These are phyloP conservation scores for Atopsyche davidsoni DNA, from an alignment of 1,140 invertebrate genomes.

Conservation along the genomic window DNA sequence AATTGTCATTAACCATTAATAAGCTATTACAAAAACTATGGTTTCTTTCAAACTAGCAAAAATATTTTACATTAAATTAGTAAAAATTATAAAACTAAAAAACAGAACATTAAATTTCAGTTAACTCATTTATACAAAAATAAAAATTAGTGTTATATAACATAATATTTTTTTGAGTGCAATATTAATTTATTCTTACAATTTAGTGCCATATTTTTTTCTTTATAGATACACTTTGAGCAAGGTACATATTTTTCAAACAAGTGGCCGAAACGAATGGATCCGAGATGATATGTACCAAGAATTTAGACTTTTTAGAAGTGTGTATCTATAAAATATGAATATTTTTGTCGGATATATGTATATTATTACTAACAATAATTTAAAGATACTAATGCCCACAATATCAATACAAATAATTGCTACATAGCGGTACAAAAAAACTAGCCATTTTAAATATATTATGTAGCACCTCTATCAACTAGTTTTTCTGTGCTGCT, in stretches of 20 bases:
- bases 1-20: too few relatives aligned
- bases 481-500: conserved; percentile 21
- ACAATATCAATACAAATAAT: conserved; percentile 19
- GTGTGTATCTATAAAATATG: conserved; percentile 10
- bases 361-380: conserved; percentile 22
- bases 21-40: too few relatives aligned
- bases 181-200: conserved; percentile 12
- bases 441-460: conserved; percentile 19
- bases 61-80: too few relatives aligned
- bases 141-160: too few relatives aligned
- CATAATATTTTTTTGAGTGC: too few relatives aligned
- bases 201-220: conserved; percentile 18
- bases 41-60: too few relatives aligned
- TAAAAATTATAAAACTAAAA: too few relatives aligned
- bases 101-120: too few relatives aligned
- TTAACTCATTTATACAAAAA: too few relatives aligned
- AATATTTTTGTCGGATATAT: conserved; percentile 17
- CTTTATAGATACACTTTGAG: conserved; percentile 21
- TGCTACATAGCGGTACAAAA: conserved; percentile 20
- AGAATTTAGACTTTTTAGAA: conserved; percentile 24
- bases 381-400: conserved; percentile 21
- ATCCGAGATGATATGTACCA: conserved; percentile 18
- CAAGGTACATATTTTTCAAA: conserved; percentile 19
- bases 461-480: conserved; percentile 25
- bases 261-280: conserved; percentile 17